Evolutionary conservation across 2,888 invertebrate genomes (phyloP).

Genomic region (Cerastis rubricosa): DNA sequence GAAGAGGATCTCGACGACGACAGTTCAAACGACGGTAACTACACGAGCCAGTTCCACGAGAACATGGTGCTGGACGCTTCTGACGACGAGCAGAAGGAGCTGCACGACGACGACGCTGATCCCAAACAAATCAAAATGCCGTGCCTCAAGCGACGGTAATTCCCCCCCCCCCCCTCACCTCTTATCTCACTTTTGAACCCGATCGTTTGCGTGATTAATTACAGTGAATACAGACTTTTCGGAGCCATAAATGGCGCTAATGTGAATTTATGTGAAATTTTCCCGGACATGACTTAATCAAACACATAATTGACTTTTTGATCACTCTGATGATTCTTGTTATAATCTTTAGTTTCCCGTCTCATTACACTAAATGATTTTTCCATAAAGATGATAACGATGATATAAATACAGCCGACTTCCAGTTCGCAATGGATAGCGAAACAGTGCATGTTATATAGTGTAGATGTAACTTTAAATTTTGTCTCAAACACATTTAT

Average conservation of each 20-base stretch:
- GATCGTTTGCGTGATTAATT: background rate
- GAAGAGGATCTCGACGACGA: slow-evolving; percentile 51
- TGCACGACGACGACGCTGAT: slow-evolving; percentile 19
- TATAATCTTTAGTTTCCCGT: background rate
- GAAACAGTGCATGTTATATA: background rate
- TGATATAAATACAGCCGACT: background rate
- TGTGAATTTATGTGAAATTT: background rate
- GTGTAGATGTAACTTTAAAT: background rate
- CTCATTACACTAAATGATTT: slow-evolving; percentile 11
- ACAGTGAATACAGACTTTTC: background rate
- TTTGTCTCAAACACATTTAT: background rate
- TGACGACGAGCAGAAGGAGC: slow-evolving; percentile 5
- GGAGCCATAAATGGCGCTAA: background rate
- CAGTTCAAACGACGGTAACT: slow-evolving; percentile 27
- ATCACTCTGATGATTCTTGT: background rate
- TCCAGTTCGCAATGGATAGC: background rate
- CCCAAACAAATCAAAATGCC: background rate
- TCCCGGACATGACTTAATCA: background rate
- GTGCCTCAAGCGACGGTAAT: slow-evolving; percentile 5
- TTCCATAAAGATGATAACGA: background rate
- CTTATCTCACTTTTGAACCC: background rate
- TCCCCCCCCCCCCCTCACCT: background rate
- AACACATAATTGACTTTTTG: background rate
- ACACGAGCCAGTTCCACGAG: slow-evolving; percentile 51
- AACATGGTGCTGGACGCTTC: slow-evolving; percentile 21